These are phyloP conservation scores for Aphidius ervi DNA, from an alignment of 1,140 invertebrate species.

Conservation along the genomic window DNA sequence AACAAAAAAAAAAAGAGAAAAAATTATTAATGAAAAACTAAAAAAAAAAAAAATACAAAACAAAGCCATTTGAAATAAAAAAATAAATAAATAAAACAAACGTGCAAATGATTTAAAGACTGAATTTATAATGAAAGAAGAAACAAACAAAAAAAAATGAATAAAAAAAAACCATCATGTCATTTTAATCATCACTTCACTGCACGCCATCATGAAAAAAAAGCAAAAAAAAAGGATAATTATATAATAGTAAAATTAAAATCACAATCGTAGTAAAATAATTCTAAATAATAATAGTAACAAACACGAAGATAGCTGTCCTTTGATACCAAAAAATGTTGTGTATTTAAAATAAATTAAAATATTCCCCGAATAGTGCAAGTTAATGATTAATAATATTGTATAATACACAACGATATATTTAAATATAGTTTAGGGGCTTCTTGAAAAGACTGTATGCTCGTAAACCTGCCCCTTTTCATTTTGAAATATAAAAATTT, in stretches of 20 bases:
- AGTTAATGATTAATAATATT: too few relatives aligned
- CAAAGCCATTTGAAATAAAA: slow-evolving; percentile 26
- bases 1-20: too few relatives aligned
- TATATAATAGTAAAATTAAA: background rate
- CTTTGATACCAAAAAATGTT: slow-evolving; percentile 48
- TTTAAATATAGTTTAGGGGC: slow-evolving; percentile 10
- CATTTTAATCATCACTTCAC: slow-evolving; percentile 26
- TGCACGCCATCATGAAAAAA: slow-evolving; percentile 15
- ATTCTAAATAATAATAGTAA: slow-evolving; percentile 7
- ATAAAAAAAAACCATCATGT: slow-evolving; percentile 23
- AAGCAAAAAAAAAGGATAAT: slow-evolving; percentile 20
- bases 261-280: slow-evolving; percentile 18
- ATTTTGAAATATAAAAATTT: background rate
- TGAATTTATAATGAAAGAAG: slow-evolving; percentile 46
- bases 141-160: slow-evolving; percentile 34
- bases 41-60: slow-evolving; percentile 2
- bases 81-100: slow-evolving; percentile 46
- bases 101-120: slow-evolving; percentile 49
- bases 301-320: slow-evolving; percentile 35
- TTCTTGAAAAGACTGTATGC: slow-evolving; percentile 23
- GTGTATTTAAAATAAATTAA: slow-evolving; percentile 43
- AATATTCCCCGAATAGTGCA: background rate
- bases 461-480: slow-evolving; percentile 12
- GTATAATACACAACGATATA: too few relatives aligned
- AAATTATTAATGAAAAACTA: too few relatives aligned